Evolutionary conservation across 1,140 invertebrate genomes (phyloP).

Genomic region (Platyscapa corneri): DNA sequence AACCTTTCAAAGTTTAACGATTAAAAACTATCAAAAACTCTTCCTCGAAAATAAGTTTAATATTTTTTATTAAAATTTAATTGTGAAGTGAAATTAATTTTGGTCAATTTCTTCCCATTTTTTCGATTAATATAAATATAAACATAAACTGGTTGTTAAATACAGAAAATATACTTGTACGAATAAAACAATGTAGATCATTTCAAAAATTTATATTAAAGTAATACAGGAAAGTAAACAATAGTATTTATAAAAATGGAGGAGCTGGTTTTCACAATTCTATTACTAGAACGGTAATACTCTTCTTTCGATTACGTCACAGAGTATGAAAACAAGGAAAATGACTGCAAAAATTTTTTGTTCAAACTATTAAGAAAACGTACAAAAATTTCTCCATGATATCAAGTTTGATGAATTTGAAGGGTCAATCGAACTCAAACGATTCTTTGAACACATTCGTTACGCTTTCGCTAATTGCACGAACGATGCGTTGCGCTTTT

Average conservation of each 20-base stretch:
- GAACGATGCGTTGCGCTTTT: slow-evolving; percentile 49
- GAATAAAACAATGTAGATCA: not conserved
- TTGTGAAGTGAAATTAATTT: too few species aligned
- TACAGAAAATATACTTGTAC: not conserved
- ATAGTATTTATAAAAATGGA: not conserved
- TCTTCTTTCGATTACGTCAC: not conserved
- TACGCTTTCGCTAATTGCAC: slow-evolving; percentile 48
- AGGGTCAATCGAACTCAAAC: not conserved
- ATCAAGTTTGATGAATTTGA: slow-evolving; percentile 1
- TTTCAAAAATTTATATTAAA: not conserved
- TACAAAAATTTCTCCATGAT: not conserved
- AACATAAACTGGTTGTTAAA: not conserved
- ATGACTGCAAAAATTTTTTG: not conserved
- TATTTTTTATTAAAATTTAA: too few species aligned
- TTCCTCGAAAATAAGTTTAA: too few species aligned
- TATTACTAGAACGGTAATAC: not conserved
- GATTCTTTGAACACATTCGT: slow-evolving; percentile 51
- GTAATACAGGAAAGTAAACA: not conserved
- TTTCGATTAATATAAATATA: too few species aligned
- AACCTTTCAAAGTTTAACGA: too few species aligned
- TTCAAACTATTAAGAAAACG: not conserved
- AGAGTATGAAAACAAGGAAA: not conserved
- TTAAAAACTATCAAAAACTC: too few species aligned
- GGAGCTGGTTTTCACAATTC: not conserved
- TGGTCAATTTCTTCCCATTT: too few species aligned